phyloP scores from a whole-genome alignment of 2,113 vertebrate genomes.

The Cettia cetti region DNA sequence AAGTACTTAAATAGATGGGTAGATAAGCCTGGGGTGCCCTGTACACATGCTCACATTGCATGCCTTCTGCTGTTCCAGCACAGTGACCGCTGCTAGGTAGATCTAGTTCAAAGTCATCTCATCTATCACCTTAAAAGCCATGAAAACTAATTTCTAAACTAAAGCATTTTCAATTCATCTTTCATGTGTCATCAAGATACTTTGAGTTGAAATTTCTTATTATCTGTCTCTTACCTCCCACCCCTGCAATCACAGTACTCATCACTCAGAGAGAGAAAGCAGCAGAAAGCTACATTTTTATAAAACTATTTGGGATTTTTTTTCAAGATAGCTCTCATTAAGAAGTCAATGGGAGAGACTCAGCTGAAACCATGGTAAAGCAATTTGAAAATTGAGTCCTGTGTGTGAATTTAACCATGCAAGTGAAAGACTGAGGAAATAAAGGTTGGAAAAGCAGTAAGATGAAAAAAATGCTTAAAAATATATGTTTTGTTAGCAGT shows the following conservation, averaged over 20 bases:
- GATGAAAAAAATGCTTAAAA: background rate
- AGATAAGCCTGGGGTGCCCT: background rate
- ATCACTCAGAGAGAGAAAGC: constrained; percentile 4
- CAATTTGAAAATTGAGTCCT: background rate
- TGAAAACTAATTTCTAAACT: constrained; percentile 44
- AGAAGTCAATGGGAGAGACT: background rate
- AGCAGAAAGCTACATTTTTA: constrained; percentile 1
- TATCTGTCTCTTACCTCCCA: constrained; percentile 40
- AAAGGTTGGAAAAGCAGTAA: background rate
- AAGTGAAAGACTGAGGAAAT: background rate
- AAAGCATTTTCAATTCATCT: constrained; percentile 51
- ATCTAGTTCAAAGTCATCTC: constrained; percentile 4
- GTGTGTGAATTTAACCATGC: background rate
- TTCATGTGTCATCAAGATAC: constrained; percentile 33
- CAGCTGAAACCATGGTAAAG: background rate
- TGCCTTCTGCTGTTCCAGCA: background rate
- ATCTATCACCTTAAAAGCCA: constrained; percentile 50
- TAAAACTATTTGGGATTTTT: background rate
- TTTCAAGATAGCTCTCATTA: background rate
- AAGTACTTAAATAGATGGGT: background rate
- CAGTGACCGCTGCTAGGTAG: background rate
- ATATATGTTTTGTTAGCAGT: background rate
- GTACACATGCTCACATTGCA: background rate
- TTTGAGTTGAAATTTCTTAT: constrained; percentile 27
- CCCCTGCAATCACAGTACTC: constrained; percentile 20